Conservation (phyloP, 2,113 vertebrate species). For the Boleophthalmus pectinirostris region DNA sequence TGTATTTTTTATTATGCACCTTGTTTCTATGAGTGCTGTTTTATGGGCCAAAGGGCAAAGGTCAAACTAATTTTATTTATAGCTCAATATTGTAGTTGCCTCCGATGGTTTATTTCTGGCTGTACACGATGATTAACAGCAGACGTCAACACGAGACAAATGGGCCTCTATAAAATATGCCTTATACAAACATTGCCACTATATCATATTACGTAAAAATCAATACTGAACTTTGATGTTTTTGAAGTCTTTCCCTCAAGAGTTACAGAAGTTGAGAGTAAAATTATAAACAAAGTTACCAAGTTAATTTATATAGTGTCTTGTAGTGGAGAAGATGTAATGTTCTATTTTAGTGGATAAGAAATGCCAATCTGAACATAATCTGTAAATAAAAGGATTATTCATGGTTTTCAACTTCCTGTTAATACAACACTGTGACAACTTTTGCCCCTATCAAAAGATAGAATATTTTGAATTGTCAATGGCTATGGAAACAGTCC, state of each 20-base stretch:
- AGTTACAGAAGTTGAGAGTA: background rate
- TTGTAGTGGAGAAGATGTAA: no score
- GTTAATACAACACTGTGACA: no score
- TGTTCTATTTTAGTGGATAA: no score
- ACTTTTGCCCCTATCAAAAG: no score
- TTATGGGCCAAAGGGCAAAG: conserved; percentile 1
- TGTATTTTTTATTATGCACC: background rate
- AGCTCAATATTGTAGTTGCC: background rate
- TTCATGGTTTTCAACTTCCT: no score
- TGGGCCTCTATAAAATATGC: background rate
- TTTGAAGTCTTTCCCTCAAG: background rate
- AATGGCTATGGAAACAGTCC: no score
- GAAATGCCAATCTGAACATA: no score
- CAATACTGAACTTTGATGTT: background rate
- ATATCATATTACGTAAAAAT: conserved; percentile 1
- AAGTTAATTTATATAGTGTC: no score
- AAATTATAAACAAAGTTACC: no score
- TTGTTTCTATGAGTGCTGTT: background rate
- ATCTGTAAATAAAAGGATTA: no score
- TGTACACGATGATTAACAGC: background rate
- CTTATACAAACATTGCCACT: background rate
- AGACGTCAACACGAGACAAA: background rate
- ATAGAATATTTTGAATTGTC: no score
- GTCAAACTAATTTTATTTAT: background rate
- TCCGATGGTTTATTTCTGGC: background rate